These are phyloP conservation scores for Dryobotodes eremita DNA, from an alignment of 2,888 invertebrate species.

Conservation along the genomic window DNA sequence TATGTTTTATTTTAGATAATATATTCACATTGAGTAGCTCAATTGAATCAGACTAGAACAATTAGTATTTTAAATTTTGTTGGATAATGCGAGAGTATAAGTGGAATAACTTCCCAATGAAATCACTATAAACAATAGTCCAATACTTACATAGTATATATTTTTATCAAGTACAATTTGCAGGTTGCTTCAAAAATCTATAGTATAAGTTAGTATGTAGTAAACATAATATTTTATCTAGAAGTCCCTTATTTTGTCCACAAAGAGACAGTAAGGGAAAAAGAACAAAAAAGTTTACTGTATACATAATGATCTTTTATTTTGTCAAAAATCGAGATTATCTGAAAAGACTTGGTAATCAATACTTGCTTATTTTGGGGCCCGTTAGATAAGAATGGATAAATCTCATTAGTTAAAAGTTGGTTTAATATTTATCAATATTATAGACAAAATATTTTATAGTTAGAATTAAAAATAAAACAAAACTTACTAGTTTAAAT, in stretches of 20 bases:
- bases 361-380: slow-evolving; percentile 47
- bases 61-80: slow-evolving; percentile 72
- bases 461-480: slow-evolving; percentile 55
- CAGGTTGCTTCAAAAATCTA: slow-evolving; percentile 82
- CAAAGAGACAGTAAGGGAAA: slow-evolving; percentile 68
- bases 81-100: slow-evolving; percentile 63
- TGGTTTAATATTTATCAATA: slow-evolving; percentile 51
- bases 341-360: slow-evolving; percentile 59
- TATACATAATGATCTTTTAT: slow-evolving; percentile 60
- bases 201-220: slow-evolving; percentile 83
- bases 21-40: slow-evolving; percentile 67
- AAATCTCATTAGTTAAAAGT: slow-evolving; percentile 64
- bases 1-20: slow-evolving; percentile 70
- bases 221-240: slow-evolving; percentile 75
- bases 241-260: slow-evolving; percentile 69
- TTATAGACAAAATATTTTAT: slow-evolving; percentile 58
- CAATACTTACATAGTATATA: slow-evolving; percentile 69
- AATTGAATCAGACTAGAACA: slow-evolving; percentile 71
- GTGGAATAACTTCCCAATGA: slow-evolving; percentile 73
- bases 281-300: slow-evolving; percentile 78
- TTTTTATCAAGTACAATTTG: slow-evolving; percentile 86
- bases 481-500: slow-evolving; percentile 40
- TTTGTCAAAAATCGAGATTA: slow-evolving; percentile 60
- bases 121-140: slow-evolving; percentile 70
- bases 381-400: slow-evolving; percentile 59